A percentile compares a stretch with the other conserved stretches of the same genome.
These are phyloP conservation scores for Diachrysia chrysitis DNA, from an alignment of 2,888 invertebrate genomes.

Conservation along the genomic window DNA sequence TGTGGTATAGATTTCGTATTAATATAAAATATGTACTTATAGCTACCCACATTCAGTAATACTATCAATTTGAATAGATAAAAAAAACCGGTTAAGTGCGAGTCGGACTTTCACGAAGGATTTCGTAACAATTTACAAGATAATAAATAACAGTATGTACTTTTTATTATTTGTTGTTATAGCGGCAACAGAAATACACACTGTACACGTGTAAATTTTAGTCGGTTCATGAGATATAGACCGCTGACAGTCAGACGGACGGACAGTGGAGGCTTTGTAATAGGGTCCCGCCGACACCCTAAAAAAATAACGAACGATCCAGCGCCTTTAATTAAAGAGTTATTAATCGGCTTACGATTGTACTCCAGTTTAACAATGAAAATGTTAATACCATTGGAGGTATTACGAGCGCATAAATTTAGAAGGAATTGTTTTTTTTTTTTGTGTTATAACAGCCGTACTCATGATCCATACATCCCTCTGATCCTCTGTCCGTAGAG, in stretches of 20 bases:
- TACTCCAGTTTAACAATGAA: neutral
- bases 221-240: too few relatives aligned
- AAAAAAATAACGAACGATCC: neutral
- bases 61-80: neutral
- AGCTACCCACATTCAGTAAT: too few relatives aligned
- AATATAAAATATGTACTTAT: neutral
- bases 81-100: too few relatives aligned
- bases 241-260: too few relatives aligned
- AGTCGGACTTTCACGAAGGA: too few relatives aligned
- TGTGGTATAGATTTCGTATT: neutral
- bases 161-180: too few relatives aligned
- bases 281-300: too few relatives aligned
- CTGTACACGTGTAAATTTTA: too few relatives aligned
- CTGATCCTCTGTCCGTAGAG: slow-evolving; percentile 49
- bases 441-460: slow-evolving; percentile 23
- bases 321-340: neutral
- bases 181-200: too few relatives aligned
- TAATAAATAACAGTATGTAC: too few relatives aligned
- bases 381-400: slow-evolving; percentile 13
- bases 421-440: slow-evolving; percentile 36
- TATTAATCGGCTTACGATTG: neutral
- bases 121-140: too few relatives aligned
- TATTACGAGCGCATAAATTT: slow-evolving; percentile 26
- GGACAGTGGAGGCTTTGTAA: too few relatives aligned
- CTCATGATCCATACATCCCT: slow-evolving; percentile 39